Evolutionary conservation across 2,797 vertebrate genomes (phyloP), one percentile per base, ranked within the genome.

Genomic region (Myiotriccus ornatus): DNA sequence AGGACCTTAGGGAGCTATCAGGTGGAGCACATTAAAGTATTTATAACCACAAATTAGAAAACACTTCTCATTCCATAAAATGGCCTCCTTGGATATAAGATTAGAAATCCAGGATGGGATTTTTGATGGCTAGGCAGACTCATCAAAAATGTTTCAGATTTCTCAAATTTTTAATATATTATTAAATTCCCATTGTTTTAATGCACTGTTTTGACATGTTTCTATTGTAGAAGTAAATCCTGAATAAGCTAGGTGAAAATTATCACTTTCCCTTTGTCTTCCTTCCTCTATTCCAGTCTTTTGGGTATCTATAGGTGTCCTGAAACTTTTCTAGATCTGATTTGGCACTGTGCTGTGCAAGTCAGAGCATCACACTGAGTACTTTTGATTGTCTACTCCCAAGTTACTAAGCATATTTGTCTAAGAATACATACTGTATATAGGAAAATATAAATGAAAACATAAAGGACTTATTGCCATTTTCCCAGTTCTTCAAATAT

Each of bases 21-120:
- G 27, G 14, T 4, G 2, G n/a, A 77, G 18, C 52, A 53, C 0
- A 0, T 24, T 56, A 17, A 83, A 59, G 30, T 67, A 55, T 20
- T 64, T 60, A 63, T 2, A 70, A 41, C 7, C n/a, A 64, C 34
- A 53, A 49, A 69, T 52, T 19, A 76, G 19, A 59, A 91, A 60
- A 32, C 4, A 2, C 67, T 84, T 75, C 46, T 60, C 6, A 56
- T 49, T 75, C 39, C 46, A 73, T 43, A 52, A 89, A 82, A 76
- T 41, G 6, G 12, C 7, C 6, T 71, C 43, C n/a, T 50, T 71
- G 49, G n/a, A 60, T 67, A 67, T 32, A 65, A 74, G n/a, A 41
- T 49, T 75, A 75, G 55, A 79, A 89, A 23, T 76, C 8, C 9
- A 71, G 47, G 21, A 46, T 19, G 16, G 39, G 27, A 68, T 57